Base-by-base conservation (phyloP, 2,113 vertebrate genomes). In the Hystrix cristata region DNA sequence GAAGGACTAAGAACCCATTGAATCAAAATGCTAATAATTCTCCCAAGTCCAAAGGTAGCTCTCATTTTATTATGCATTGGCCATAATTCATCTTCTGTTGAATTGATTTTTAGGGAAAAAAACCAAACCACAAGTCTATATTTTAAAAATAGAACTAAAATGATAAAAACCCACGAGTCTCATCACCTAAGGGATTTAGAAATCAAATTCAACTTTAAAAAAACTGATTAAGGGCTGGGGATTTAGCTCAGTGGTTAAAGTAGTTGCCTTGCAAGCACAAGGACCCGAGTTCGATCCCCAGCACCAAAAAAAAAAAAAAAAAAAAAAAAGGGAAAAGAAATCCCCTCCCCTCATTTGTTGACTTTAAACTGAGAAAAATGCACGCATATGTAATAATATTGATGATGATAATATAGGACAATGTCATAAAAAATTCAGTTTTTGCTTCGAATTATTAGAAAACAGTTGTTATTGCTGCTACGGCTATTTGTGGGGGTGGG, bases 61-160 rank as follows among this genome's bases (percentile, higher is more conserved):
- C 80, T 89, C 48, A 59, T 96, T 95, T 94, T 88, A 71, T 90
- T 93, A 92, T 89, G 51, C 57, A 38, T 55, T 92, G 80, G 67
- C 48, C 11, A 14, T 55, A 65, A 48, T 57, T 97, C 53, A 90
- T 53, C 94, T 79, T 93, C 84, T 94, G 59, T 94, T 83, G 79
- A 79, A 72, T 95, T 97, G 96, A 83, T 87, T 90, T 95, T 85
- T 38, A 38, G 38, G 38, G 38, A 38, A 74, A 62, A 80, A 67
- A 82, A 79, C 88, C 91, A 60, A 87, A 59, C 76, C 69, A 60
- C 19, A 85, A 16, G 46, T 55, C 69, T 87, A 0, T 93, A 83
- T 94, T 97, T 95, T 94, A 89, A 93, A 97, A 97, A 84, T 71
- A 95, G 83, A 96, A 95, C 57, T 87, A 60, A 91, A 98, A 91